Evolutionary conservation across 1,140 invertebrate species (phyloP), one percentile per base, ranked within the genome.

Genomic region (Cataglyphis hispanica): DNA sequence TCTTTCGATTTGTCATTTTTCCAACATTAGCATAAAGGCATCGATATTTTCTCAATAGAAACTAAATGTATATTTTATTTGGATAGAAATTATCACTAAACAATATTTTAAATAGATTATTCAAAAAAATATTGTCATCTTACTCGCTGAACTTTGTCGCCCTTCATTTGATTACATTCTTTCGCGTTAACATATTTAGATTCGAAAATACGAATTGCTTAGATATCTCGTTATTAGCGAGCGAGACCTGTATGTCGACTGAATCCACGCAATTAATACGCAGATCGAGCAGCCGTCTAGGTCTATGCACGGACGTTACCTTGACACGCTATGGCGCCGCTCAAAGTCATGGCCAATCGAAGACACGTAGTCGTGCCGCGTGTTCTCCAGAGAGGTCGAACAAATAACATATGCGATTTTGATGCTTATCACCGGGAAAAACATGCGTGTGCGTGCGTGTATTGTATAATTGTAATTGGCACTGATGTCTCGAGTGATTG

Each of bases 271-370:
- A 67, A 67, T 67, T 67, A 67, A 43, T 22, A 46, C 22, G 37
- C 66, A 1, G 37, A 67, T 43, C n/a, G 13, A 67, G 16, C 16
- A 66, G 11, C 16, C 74, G 58, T 77, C 58, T 46, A 34, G 40
- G 19, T 77, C 27, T 77, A 77, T 31, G 58, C 27, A 46, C 40
- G 40, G 19, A 53, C 43, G 61, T 78, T 37, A 66, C 76, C 76
- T 78, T 78, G 76, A 78, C 76, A 78, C 75, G 60, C 61, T 78
- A 67, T 53, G 61, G 56, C 56, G 37, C 22, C 19, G 27, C 2
- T 67, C 61, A 78, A 78, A 78, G 76, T 78, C 76, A 78, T 10
- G 76, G 76, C 16, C 43, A 11, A 80, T 80, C 63, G 76, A 67
- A 67, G 43, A 53, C 27, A 46, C 10, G 27, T 13, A 16, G 46